These are phyloP conservation scores for Drosophila lini DNA, from an alignment of 1,140 invertebrate species.

Conservation along the genomic window DNA sequence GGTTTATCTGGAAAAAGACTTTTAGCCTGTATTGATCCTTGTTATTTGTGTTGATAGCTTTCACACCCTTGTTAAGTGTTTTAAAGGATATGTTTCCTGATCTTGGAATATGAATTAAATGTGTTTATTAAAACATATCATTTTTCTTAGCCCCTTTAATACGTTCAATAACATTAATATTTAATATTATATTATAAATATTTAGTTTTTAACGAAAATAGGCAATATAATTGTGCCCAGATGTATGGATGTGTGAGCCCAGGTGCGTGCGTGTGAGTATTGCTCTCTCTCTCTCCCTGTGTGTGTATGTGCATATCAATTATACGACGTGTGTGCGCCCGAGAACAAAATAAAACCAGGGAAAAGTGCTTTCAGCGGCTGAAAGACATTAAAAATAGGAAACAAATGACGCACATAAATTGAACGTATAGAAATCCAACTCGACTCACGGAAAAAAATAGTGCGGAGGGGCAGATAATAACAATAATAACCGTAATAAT, in stretches of 20 bases:
- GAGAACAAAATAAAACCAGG: constrained; percentile 8
- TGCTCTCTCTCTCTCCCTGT: not conserved
- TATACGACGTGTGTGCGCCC: constrained; percentile 43
- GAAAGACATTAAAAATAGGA: constrained; percentile 53
- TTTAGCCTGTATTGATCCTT: no score
- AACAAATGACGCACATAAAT: constrained; percentile 56
- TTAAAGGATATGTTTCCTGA: no score
- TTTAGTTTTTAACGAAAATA: constrained; percentile 18
- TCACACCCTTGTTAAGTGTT: no score
- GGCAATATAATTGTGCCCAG: constrained; percentile 22
- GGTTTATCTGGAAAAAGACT: not conserved
- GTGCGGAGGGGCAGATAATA: constrained; percentile 25
- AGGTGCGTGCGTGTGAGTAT: constrained; percentile 4
- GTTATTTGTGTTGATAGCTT: no score
- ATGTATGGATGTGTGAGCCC: not conserved
- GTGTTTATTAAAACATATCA: no score
- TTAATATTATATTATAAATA: no score
- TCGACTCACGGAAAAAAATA: not conserved
- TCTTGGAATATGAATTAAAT: no score
- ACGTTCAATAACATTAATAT: no score
- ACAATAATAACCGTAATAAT: constrained; percentile 57
- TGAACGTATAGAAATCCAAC: constrained; percentile 41
- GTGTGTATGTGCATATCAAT: constrained; percentile 25
- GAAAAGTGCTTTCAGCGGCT: constrained; percentile 26
- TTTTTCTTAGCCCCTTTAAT: no score